Evolutionary conservation across 2,888 invertebrate species (phyloP).

Genomic region (Prosapia bicincta): DNA sequence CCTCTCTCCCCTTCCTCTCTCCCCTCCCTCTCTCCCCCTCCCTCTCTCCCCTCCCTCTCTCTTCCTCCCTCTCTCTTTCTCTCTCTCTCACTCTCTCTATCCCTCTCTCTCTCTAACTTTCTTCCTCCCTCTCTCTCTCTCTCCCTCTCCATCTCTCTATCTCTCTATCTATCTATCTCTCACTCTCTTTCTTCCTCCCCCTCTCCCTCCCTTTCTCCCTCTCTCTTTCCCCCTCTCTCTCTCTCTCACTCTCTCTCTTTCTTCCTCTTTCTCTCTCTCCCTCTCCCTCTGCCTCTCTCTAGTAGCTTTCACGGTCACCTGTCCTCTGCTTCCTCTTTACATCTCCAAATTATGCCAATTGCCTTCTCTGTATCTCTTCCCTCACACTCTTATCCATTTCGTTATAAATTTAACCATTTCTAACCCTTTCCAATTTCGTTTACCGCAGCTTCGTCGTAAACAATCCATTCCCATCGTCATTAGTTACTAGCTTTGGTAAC

Average conservation of each 20-base stretch:
- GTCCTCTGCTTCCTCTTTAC: not conserved
- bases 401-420: too few relatives aligned
- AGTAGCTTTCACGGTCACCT: not conserved
- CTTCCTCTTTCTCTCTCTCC: slow-evolving; percentile 24
- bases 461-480: too few relatives aligned
- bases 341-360: not conserved
- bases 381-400: too few relatives aligned
- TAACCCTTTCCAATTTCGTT: too few relatives aligned
- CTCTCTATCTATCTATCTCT: too few relatives aligned
- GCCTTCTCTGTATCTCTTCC: not conserved
- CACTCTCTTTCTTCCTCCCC: slow-evolving; percentile 35
- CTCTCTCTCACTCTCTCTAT: too few relatives aligned
- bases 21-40: slow-evolving; percentile 41
- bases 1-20: slow-evolving; percentile 28
- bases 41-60: slow-evolving; percentile 27
- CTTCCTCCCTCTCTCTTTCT: slow-evolving; percentile 37
- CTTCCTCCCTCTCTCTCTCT: too few relatives aligned
- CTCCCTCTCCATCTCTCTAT: too few relatives aligned
- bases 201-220: slow-evolving; percentile 26
- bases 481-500: too few relatives aligned
- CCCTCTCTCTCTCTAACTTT: too few relatives aligned
- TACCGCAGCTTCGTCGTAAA: too few relatives aligned
- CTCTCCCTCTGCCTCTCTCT: slow-evolving; percentile 8
- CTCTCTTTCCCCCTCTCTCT: slow-evolving; percentile 32
- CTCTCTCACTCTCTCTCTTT: slow-evolving; percentile 26